Evolutionary conservation across 2,888 invertebrate genomes (phyloP), one percentile per base, ranked within the genome.

Genomic region (Hoplodrina blanda): DNA sequence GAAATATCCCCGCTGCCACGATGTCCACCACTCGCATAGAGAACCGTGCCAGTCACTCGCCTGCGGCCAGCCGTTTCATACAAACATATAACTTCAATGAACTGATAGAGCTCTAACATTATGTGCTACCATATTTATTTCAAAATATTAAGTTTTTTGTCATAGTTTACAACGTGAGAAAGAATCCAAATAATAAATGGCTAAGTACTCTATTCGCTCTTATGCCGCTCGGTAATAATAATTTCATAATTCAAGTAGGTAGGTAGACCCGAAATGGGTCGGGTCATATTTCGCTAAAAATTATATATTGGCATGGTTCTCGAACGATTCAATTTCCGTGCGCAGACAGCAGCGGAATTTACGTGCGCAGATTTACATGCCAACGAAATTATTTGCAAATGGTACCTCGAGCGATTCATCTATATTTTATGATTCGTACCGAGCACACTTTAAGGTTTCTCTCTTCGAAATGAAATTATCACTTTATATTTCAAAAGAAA

Each of bases 321-420:
- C 90, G 90, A 93, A 93, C 94, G 93, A 94, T 95, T 95, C 95
- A 95, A 95, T 95, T 95, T 95, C 95, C 95, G 92, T 91, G 92
- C 92, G 92, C 92, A 94, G 95, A 95, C 95, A 95, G 94, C 91
- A 90, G 86, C 88, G 89, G 90, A 94, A 95, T 95, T 95, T 95
- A 95, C 95, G 95, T 93, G 94, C 92, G 90, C 93, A 92, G 93
- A 95, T 95, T 94, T 95, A 94, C 93, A 94, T 93, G 91, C 91
- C 93, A 90, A 90, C 91, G 92, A 92, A 94, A 95, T 94, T 94
- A 94, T 94, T 95, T 93, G 91, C 92, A 94, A 94, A 94, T 91
- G 92, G 91, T 90, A 91, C 91, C 91, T 91, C 90, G 88, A 88
- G 89, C 89, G 88, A 91, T 92, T 91, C 89, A 90, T 92, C 89